Evolutionary conservation across 2,888 invertebrate genomes (phyloP), one percentile per base, ranked within the genome.

Genomic region (Cephus pulcher): DNA sequence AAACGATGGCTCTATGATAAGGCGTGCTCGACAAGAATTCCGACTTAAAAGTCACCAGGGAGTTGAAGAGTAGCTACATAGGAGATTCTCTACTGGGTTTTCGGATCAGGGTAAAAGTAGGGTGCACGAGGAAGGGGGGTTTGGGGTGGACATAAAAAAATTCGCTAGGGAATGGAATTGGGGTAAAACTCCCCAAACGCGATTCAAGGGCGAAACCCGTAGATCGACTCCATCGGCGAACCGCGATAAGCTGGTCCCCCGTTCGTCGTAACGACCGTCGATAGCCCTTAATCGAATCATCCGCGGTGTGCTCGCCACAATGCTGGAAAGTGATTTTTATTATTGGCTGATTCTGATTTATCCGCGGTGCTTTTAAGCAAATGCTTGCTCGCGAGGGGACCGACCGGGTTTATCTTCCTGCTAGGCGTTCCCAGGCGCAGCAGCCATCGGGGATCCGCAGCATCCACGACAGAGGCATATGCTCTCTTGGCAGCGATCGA

Each of bases 311-410:
- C 82, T 83, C 84, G 82, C 87, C 87, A 85, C 89, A 89, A 89
- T 89, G 89, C 90, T 90, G 90, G 89, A 91, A 91, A 91, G 90
- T 91, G 91, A 91, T 91, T 91, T 91, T 91, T 91, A 91, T 91
- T 90, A 89, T 89, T 87, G 85, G 83, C 82, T 89, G 89, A 90
- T 91, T 86, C 91, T 91, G 90, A 91, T 91, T 91, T 91, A 91
- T 90, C 85, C 86, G 77, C 78, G 33, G 74, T n/a, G 74, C 33
- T 74, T 74, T 74, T 74, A 74, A 74, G 74, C 74, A 74, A 74
- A 74, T 74, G 74, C 74, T 30, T 12, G 34, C n/a, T 34, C 74
- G 34, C 34, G 23, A 35, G 78, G 85, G 84, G 83, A 82, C 82
- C 80, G 84, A 84, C 83, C 86, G 80, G 80, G 79, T 89, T 90